Evolutionary conservation across 1,140 invertebrate genomes (phyloP).

Genomic region (Acyrthosiphon pisum): DNA sequence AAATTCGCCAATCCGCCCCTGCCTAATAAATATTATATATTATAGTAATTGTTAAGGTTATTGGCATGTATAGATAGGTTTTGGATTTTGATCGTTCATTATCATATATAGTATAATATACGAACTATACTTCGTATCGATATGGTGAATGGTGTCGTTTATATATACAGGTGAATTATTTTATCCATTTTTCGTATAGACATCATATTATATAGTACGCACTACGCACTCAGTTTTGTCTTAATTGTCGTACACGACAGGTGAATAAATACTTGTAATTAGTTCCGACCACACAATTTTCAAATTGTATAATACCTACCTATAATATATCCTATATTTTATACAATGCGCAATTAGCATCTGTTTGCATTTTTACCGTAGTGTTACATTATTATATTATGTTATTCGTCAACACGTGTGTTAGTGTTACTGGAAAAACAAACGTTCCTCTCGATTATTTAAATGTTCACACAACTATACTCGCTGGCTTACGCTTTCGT

Average conservation of each 20-base stretch:
- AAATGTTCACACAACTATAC: neutral
- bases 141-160: conserved; percentile 7
- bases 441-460: neutral
- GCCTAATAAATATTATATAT: neutral
- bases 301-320: neutral
- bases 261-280: conserved; percentile 37
- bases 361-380: no score
- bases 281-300: neutral
- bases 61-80: neutral
- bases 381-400: neutral
- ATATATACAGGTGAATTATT: conserved; percentile 6
- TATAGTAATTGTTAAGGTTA: neutral
- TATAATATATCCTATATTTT: neutral
- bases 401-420: conserved; percentile 42
- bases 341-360: conserved; percentile 38
- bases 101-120: no score
- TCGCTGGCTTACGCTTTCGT: neutral
- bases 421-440: conserved; percentile 15
- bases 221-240: neutral
- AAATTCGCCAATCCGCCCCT: no score
- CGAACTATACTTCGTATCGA: neutral
- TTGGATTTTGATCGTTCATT: neutral
- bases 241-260: neutral
- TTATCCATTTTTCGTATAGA: neutral
- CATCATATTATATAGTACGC: neutral